Evolutionary conservation across 2,113 vertebrate genomes (phyloP), one percentile per base, ranked within the genome.

Genomic region (Limanda limanda): DNA sequence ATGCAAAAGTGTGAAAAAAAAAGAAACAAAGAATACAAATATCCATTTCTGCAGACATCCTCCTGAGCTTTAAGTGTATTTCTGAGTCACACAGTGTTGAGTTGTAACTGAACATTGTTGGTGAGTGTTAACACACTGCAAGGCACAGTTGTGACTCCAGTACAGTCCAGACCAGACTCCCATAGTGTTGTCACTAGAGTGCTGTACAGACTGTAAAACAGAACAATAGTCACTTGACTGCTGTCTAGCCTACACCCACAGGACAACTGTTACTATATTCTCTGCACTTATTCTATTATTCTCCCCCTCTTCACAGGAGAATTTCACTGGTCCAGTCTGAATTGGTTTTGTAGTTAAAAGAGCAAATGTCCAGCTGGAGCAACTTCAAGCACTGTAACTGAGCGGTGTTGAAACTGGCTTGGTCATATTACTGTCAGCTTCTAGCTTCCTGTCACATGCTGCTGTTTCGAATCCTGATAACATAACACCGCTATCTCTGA

Each of bases 201-300:
- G 72, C 31, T 71, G 56, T 61, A 6, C 64, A 73, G 73, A 73
- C 66, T 71, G 60, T 64, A 71, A 58, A 74, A 67, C 37, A 75
- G 52, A 51, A 86, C 74, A 79, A 75, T 68, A 70, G 79, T 81
- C 64, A 74, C 68, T 76, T 75, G 57, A 74, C 37, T 81, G 70
- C 54, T 72, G 79, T 83, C 78, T 73, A 59, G 66, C 63, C 63
- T 52, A 74, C 86, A 79, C 82, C 82, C 79, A 87, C 89, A 73
- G 76, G 67, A 83, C 79, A 83, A 83, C 82, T 83, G 79, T 61
- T 79, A 59, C 37, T 66, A 79, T 76, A 69, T 78, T 78, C 71
- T 23, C 68, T 37, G 76, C 64, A 67, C 42, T 70, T 31, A 48
- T 25, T 57, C 58, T 40, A 51, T 13, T 76, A 12, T 52, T 69